Evolutionary conservation across 2,113 vertebrate genomes (phyloP).

Genomic region (Rhinopomastus cyanomelas): DNA sequence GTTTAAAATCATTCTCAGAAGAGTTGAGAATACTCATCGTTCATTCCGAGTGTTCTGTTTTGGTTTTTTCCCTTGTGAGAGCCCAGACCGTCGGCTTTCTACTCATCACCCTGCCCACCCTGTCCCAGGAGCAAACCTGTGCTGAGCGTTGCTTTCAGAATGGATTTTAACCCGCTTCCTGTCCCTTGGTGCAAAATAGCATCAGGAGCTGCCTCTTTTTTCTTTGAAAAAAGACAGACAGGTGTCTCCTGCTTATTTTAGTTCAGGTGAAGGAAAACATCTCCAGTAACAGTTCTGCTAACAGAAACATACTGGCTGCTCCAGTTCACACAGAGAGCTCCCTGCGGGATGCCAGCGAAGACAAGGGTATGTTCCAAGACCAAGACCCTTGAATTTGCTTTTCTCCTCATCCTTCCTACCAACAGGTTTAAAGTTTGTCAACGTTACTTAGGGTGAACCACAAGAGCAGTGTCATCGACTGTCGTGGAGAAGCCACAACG

Average conservation of each 20-base stretch:
- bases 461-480: slow-evolving; percentile 9
- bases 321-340: neutral
- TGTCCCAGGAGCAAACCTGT: neutral
- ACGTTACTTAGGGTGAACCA: neutral
- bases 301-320: neutral
- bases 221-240: neutral
- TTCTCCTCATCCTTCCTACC: neutral
- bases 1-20: slow-evolving; percentile 39
- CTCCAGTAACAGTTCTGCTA: neutral
- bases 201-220: neutral
- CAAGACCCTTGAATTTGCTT: neutral
- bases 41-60: neutral
- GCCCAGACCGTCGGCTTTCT: neutral
- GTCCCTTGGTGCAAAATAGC: neutral
- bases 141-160: neutral
- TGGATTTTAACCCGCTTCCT: slow-evolving; percentile 2
- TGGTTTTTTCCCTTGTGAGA: neutral
- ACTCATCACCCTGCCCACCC: neutral
- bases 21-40: slow-evolving; percentile 46
- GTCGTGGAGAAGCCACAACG: neutral
- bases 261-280: neutral
- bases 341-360: slow-evolving; percentile 3
- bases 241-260: neutral
- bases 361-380: neutral
- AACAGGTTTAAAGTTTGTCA: neutral